Conservation (phyloP, 2,113 vertebrate species). For the Triplophysa siluroides region DNA sequence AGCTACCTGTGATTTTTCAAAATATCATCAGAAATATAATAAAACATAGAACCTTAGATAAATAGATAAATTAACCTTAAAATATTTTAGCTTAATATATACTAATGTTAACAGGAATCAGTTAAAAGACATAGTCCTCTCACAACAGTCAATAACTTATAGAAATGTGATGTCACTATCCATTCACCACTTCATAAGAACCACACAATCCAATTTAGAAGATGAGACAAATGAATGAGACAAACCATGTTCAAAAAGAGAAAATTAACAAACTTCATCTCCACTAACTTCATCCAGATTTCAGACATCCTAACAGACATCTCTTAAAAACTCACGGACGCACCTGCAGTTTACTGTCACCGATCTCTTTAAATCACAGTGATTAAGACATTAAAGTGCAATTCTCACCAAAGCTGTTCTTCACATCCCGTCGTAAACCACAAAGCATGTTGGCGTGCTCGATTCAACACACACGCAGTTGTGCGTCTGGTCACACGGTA, state of each 20-base stretch:
- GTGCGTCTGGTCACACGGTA: slow-evolving; percentile 17
- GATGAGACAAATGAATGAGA: too few relatives aligned
- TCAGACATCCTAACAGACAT: neutral
- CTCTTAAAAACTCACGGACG: neutral
- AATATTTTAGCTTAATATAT: too few relatives aligned
- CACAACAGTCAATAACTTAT: too few relatives aligned
- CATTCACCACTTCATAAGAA: neutral
- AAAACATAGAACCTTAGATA: too few relatives aligned
- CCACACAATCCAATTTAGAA: too few relatives aligned
- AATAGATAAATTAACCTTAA: too few relatives aligned
- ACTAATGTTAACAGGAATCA: too few relatives aligned
- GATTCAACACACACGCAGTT: slow-evolving; percentile 8
- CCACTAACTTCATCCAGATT: neutral
- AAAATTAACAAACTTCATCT: neutral
- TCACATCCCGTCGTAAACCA: slow-evolving; percentile 79
- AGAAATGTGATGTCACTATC: neutral
- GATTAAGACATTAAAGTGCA: slow-evolving; percentile 16
- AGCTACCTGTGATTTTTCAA: too few relatives aligned
- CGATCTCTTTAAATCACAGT: neutral
- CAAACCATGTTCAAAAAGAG: neutral
- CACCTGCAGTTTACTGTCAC: neutral
- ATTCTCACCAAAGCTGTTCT: slow-evolving; percentile 77
- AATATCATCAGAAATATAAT: too few relatives aligned
- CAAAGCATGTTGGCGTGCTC: slow-evolving; percentile 76
- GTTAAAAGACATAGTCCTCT: too few relatives aligned